These are phyloP conservation scores for Agonopterix subpropinquella DNA, from an alignment of 2,888 invertebrate genomes.

Conservation along the genomic window DNA sequence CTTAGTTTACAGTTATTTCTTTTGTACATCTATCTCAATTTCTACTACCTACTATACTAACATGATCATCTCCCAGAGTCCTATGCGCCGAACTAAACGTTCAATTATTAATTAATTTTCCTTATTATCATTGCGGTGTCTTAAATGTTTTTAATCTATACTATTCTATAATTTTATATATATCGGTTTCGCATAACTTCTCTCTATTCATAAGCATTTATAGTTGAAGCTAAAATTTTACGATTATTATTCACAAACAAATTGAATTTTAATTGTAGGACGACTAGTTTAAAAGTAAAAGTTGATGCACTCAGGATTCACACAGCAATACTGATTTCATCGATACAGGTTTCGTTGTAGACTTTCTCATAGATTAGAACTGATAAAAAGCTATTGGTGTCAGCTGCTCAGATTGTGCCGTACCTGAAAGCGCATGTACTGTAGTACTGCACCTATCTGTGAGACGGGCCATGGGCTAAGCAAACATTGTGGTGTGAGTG, in stretches of 20 bases:
- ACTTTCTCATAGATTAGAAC: conserved; percentile 69
- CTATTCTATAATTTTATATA: no score
- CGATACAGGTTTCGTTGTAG: conserved; percentile 44
- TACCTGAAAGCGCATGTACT: conserved; percentile 72
- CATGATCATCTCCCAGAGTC: no score
- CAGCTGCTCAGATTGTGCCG: conserved; percentile 59
- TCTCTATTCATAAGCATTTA: no score
- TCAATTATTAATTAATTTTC: no score
- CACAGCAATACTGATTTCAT: conserved; percentile 1
- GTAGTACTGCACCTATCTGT: conserved; percentile 50
- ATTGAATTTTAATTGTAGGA: neutral
- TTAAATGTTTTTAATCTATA: no score
- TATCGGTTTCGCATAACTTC: no score
- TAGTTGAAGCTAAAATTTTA: no score
- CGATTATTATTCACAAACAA: neutral
- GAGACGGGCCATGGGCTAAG: conserved; percentile 63
- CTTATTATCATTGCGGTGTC: no score
- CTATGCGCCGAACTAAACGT: no score
- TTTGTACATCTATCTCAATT: no score
- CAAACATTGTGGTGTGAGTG: conserved; percentile 51
- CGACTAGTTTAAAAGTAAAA: conserved; percentile 8
- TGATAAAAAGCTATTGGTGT: conserved; percentile 74
- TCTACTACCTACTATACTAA: no score
- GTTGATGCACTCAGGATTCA: conserved; percentile 6
- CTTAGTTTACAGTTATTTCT: no score